Evolutionary conservation across 2,797 vertebrate species (phyloP).

Genomic region (Antennarius maculatus): DNA sequence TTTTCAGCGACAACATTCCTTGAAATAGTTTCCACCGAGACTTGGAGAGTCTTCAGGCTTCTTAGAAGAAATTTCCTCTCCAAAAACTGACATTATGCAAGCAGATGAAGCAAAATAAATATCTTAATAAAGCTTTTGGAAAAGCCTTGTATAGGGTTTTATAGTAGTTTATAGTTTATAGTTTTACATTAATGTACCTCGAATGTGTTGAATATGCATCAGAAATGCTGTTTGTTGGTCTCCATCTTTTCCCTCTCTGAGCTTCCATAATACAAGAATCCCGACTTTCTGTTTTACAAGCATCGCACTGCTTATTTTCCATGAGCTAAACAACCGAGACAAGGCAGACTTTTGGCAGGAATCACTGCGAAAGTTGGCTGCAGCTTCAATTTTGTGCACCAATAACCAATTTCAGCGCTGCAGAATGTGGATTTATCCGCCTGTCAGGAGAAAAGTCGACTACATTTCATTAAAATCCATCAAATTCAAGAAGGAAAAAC

Average conservation of each 20-base stretch:
- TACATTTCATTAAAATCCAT: not conserved
- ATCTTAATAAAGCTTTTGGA: too few relatives aligned
- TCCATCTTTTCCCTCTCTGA: conserved; percentile 5
- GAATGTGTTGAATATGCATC: too few relatives aligned
- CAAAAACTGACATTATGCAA: not conserved
- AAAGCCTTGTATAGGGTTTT: too few relatives aligned
- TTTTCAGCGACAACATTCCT: not conserved
- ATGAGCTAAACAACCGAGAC: conserved; percentile 58
- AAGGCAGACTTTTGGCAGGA: conserved; percentile 54
- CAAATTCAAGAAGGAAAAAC: too few relatives aligned
- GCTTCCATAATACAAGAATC: conserved; percentile 24
- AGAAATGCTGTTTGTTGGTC: too few relatives aligned
- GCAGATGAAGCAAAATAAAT: not conserved
- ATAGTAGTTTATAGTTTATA: too few relatives aligned
- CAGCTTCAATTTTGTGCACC: conserved; percentile 52
- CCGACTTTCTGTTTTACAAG: conserved; percentile 32
- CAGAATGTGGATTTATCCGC: conserved; percentile 16
- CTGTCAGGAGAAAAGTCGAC: not conserved
- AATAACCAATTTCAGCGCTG: conserved; percentile 56
- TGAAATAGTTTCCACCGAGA: not conserved
- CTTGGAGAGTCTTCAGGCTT: conserved; percentile 1
- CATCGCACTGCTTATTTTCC: conserved; percentile 55
- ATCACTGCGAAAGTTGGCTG: conserved; percentile 47
- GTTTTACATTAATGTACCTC: too few relatives aligned
- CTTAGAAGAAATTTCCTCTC: not conserved